phyloP scores from a whole-genome alignment of 2,888 invertebrate species.

The Macaria notata region DNA sequence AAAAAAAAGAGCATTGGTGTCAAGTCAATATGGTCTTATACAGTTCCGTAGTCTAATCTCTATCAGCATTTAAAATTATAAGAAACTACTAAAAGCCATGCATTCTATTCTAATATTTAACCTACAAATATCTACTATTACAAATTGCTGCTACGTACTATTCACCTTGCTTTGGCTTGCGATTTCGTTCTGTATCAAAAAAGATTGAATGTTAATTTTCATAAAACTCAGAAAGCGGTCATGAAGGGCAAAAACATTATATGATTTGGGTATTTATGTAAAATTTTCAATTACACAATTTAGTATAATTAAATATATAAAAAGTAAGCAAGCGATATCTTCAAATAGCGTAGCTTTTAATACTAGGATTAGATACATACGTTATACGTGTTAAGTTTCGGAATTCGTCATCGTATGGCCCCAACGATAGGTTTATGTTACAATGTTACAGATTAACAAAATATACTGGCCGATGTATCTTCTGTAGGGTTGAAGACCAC shows the following conservation, averaged over 20 bases:
- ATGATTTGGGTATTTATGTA: too few relatives aligned
- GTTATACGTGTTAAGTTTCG: too few relatives aligned
- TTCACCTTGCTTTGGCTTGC: slow-evolving; percentile 58
- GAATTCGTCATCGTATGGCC: too few relatives aligned
- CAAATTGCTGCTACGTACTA: slow-evolving; percentile 33
- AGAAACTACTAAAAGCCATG: slow-evolving; percentile 8
- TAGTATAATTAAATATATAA: too few relatives aligned
- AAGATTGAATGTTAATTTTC: slow-evolving; percentile 33
- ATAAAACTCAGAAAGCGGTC: neutral
- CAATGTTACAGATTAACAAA: neutral
- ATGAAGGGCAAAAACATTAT: too few relatives aligned
- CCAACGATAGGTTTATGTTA: too few relatives aligned
- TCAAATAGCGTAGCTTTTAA: too few relatives aligned
- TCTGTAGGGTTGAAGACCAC: slow-evolving; percentile 56
- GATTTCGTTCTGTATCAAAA: slow-evolving; percentile 56
- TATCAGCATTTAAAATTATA: too few relatives aligned
- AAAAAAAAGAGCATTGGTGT: too few relatives aligned
- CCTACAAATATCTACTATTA: slow-evolving; percentile 13
- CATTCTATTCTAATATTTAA: slow-evolving; percentile 18
- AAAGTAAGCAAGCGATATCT: too few relatives aligned
- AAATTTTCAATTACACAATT: too few relatives aligned
- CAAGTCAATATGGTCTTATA: neutral
- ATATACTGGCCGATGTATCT: slow-evolving; percentile 61
- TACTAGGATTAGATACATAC: too few relatives aligned
- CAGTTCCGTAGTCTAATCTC: slow-evolving; percentile 2